Evolutionary conservation across 2,888 invertebrate species (phyloP).

Genomic region (Adelphocoris suturalis): DNA sequence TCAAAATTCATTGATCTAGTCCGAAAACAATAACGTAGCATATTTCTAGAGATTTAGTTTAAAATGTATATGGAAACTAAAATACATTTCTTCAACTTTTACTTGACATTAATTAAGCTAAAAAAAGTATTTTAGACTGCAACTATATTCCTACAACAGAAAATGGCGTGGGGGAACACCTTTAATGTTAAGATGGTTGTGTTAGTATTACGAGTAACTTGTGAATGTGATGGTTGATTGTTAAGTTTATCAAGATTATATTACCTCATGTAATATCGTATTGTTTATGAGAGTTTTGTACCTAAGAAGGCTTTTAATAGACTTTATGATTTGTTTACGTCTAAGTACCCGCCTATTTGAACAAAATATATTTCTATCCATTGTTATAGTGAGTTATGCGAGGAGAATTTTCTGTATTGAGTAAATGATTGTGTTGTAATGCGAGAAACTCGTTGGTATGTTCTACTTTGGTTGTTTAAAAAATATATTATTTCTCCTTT

Average conservation of each 20-base stretch:
- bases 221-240: conserved; percentile 47
- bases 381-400: not conserved
- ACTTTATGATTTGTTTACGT: not conserved
- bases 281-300: not conserved
- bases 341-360: not conserved
- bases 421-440: not conserved
- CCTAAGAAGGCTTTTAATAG: conserved; percentile 1
- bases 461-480: too few species aligned
- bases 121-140: conserved; percentile 37
- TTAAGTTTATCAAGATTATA: conserved; percentile 39
- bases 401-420: not conserved
- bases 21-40: not conserved
- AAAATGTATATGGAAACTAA: not conserved
- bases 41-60: conserved; percentile 14
- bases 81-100: not conserved
- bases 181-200: conserved; percentile 30
- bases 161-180: conserved; percentile 24
- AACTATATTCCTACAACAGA: conserved; percentile 17
- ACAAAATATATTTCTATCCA: conserved; percentile 1
- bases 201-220: conserved; percentile 20
- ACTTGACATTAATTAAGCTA: not conserved
- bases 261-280: conserved; percentile 10
- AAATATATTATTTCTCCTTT: too few species aligned
- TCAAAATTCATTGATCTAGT: conserved; percentile 64
- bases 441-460: too few species aligned